These are phyloP conservation scores for Dipus sagitta DNA, from an alignment of 2,797 vertebrate species.

Conservation along the genomic window DNA sequence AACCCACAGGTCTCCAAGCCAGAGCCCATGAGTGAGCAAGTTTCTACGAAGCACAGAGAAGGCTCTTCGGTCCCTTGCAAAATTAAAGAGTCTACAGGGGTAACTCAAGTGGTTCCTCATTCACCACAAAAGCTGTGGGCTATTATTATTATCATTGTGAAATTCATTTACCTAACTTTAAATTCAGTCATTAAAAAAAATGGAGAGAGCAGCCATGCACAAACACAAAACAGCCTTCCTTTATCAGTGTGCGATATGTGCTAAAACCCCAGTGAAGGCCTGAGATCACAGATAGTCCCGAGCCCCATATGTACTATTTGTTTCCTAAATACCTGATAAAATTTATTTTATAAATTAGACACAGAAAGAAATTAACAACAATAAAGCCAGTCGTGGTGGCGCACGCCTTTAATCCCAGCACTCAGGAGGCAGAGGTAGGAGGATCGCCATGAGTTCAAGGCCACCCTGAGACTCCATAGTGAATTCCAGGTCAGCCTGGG, in stretches of 20 bases:
- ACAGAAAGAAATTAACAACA: not conserved
- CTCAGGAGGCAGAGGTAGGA: too few relatives aligned
- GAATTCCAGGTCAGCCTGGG: too few relatives aligned
- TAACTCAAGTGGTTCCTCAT: not conserved
- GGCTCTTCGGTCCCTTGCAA: not conserved
- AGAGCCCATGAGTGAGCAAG: not conserved
- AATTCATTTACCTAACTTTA: not conserved
- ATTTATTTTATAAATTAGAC: not conserved
- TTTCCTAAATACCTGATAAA: not conserved
- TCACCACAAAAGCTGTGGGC: not conserved
- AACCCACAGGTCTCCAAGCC: not conserved
- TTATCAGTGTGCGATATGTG: not conserved
- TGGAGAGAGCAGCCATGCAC: too few relatives aligned
- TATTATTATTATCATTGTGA: not conserved
- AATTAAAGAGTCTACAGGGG: not conserved
- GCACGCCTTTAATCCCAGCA: too few relatives aligned
- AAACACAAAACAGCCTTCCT: not conserved
- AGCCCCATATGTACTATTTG: not conserved
- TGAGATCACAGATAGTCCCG: not conserved
- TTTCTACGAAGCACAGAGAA: not conserved
- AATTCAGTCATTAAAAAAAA: not conserved
- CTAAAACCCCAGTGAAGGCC: not conserved
- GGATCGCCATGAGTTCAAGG: too few relatives aligned
- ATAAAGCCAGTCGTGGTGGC: too few relatives aligned
- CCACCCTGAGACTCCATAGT: too few relatives aligned